Evolutionary conservation across 2,888 invertebrate genomes (phyloP), one percentile per base, ranked within the genome.

Genomic region (Junonia oenone): DNA sequence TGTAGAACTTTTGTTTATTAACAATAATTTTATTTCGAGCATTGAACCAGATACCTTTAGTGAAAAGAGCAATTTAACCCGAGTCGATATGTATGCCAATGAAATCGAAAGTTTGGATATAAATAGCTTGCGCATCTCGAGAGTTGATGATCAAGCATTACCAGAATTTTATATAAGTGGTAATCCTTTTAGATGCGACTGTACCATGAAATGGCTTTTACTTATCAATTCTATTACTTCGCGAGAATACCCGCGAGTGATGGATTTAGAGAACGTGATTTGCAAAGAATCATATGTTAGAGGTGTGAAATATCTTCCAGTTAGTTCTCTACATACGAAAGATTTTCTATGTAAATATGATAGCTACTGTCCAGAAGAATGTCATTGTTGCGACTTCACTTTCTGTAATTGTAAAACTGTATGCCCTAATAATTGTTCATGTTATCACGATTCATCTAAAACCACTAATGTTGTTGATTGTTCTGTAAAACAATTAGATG

Each of bases 341-440:
- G 96, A 97, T 76, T 98, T 98, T 82, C 92, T 98, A 63, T 98
- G 98, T 81, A 95, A 94, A 68, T 98, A 97, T 84, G 95, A 96
- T 68, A 93, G 94, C 29, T 96, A 97, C 76, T 98, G 98, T 81
- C 97, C 97, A 69, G 95, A 97, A 29, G 91, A 96, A 40, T 98
- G 98, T 78, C 95, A 96, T 74, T 98, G 98, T 85, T 98, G 98
- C 84, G 98, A 98, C 78, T 98, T 96, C 81, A 97, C 96, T 81
- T 96, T 96, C 60, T 98, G 98, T 85, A 97, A 97, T 83, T 98
- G 98, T 84, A 97, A 97, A 90, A 96, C 96, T 93, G 95, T 96
- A 62, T 98, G 98, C 75, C 98, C 98, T 5, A 92, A 93, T 66
- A 96, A 96, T 74, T 98, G 98, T 91, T 95, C 95, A 66, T 98